Percentiles rank a stretch among this genome's conserved stretches.
These are phyloP conservation scores for Ostrea denselamellosa DNA, from an alignment of 1,140 invertebrate species.

Conservation along the genomic window DNA sequence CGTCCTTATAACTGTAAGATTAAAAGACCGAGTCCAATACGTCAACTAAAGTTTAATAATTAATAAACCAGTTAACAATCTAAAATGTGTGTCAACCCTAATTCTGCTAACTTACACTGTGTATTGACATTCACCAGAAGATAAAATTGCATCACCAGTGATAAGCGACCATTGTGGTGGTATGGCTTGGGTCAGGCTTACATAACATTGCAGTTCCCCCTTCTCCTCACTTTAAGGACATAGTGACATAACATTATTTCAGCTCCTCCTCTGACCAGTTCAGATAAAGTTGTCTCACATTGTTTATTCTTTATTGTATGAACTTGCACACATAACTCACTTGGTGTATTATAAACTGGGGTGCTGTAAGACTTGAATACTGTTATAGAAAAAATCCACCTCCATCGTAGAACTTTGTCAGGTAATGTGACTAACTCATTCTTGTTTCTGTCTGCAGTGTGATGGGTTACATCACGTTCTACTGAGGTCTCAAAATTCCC, in stretches of 20 bases:
- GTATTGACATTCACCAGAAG: background rate
- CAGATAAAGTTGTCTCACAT: conserved; percentile 20
- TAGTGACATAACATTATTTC: conserved; percentile 5
- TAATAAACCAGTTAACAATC: too few relatives aligned
- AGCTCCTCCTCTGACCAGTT: background rate
- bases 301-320: background rate
- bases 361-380: background rate
- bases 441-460: background rate
- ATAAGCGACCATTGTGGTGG: background rate
- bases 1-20: too few relatives aligned
- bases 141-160: background rate
- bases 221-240: conserved; percentile 5
- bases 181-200: background rate
- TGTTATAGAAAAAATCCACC: background rate
- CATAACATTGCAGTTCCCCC: conserved; percentile 16
- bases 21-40: too few relatives aligned
- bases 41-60: too few relatives aligned
- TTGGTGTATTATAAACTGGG: background rate
- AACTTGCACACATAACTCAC: background rate
- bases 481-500: too few relatives aligned
- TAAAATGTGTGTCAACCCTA: too few relatives aligned
- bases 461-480: too few relatives aligned
- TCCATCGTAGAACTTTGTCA: background rate
- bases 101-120: background rate
- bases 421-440: background rate